Conservation (phyloP, 2,888 invertebrate genomes). For the Parnassius glacialis region DNA sequence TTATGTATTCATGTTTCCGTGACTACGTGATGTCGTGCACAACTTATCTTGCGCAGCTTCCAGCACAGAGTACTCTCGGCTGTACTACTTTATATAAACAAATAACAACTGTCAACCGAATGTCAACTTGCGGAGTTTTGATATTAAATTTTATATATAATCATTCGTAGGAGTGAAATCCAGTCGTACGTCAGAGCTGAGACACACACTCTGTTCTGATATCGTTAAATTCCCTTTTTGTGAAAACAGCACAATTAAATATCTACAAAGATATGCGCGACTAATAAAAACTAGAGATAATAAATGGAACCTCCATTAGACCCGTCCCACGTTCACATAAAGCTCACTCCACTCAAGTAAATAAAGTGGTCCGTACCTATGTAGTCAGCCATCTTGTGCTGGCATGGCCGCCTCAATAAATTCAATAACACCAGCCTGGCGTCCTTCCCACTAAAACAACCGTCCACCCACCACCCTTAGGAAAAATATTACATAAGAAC, state of each 20-base stretch:
- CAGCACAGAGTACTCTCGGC: too few relatives aligned
- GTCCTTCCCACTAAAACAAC: conserved; percentile 50
- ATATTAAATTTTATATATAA: too few relatives aligned
- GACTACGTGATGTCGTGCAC: too few relatives aligned
- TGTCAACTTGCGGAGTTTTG: too few relatives aligned
- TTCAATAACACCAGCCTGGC: conserved; percentile 63
- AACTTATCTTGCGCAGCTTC: too few relatives aligned
- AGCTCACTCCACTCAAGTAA: conserved; percentile 1
- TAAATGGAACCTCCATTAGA: conserved; percentile 1
- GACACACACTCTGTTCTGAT: background rate
- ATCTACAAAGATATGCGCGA: conserved; percentile 9
- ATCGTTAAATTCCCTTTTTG: background rate
- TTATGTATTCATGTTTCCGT: too few relatives aligned
- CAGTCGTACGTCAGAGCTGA: too few relatives aligned
- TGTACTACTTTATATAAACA: too few relatives aligned
- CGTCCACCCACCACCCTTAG: conserved; percentile 60
- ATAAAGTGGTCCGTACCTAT: conserved; percentile 4
- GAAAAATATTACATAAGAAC: conserved; percentile 49
- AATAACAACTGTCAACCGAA: too few relatives aligned
- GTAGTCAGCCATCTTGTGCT: conserved; percentile 17
- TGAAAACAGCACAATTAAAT: conserved; percentile 7
- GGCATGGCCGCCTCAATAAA: conserved; percentile 41
- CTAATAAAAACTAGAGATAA: conserved; percentile 16
- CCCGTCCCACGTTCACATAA: conserved; percentile 7
- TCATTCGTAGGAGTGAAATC: too few relatives aligned